A percentile compares a stretch with the other conserved stretches of the same genome.
phyloP scores from a whole-genome alignment of 1,140 invertebrate species.

The Laupala kohalensis region DNA sequence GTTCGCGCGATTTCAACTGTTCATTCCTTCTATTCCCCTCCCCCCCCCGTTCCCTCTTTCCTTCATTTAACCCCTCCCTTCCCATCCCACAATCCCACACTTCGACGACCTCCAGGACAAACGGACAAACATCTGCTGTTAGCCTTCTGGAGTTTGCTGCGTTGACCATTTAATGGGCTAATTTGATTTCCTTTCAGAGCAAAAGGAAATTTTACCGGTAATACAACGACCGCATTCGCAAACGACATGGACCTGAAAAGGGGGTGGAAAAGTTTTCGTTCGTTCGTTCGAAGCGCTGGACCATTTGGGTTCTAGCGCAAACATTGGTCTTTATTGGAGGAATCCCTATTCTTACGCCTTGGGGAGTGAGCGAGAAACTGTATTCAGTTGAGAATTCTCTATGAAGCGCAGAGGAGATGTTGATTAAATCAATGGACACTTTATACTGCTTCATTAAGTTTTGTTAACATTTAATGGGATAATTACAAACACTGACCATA shows the following conservation, averaged over 20 bases:
- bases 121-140: not conserved
- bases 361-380: no score
- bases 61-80: not conserved
- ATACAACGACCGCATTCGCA: not conserved
- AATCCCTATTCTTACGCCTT: not conserved
- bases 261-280: not conserved
- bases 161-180: not conserved
- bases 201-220: not conserved
- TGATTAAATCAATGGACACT: no score
- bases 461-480: no score
- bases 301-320: not conserved
- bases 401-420: no score
- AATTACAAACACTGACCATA: no score
- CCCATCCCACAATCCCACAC: not conserved
- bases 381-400: no score
- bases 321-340: not conserved
- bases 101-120: not conserved
- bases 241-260: not conserved
- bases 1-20: not conserved
- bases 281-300: no score
- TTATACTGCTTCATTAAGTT: no score
- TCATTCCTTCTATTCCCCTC: not conserved
- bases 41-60: not conserved
- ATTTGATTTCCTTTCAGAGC: not conserved
- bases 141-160: not conserved